These are phyloP conservation scores for Choloepus hoffmanni DNA, from an alignment of 2,113 vertebrate genomes.

Conservation along the genomic window DNA sequence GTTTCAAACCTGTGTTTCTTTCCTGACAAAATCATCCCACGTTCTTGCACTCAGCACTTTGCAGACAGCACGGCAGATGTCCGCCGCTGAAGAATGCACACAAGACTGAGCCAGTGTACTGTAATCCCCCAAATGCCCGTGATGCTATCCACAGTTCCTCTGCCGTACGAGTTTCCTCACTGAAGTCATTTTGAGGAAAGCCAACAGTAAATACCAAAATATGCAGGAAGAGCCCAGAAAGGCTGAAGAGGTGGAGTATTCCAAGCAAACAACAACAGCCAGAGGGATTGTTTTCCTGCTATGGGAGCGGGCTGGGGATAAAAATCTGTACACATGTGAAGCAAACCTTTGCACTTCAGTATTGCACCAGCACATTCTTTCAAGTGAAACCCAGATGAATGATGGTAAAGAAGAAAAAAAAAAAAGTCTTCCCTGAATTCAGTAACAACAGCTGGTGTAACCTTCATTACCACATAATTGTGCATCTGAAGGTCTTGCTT, in stretches of 20 bases:
- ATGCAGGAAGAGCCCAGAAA: conserved; percentile 73
- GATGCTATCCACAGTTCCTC: conserved; percentile 73
- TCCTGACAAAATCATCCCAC: conserved; percentile 47
- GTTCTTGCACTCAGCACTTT: conserved; percentile 72
- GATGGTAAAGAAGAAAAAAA: conserved; percentile 62
- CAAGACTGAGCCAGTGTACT: conserved; percentile 73
- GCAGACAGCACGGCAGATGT: conserved; percentile 84
- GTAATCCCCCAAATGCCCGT: conserved; percentile 79
- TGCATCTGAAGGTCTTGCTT: conserved; percentile 57
- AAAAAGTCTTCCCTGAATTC: conserved; percentile 61
- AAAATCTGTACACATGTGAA: conserved; percentile 57
- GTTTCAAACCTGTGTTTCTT: conserved; percentile 67
- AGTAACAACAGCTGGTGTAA: conserved; percentile 74
- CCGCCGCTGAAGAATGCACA: conserved; percentile 75
- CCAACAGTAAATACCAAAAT: conserved; percentile 78
- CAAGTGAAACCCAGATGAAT: conserved; percentile 78
- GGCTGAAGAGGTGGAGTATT: conserved; percentile 55
- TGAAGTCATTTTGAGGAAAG: conserved; percentile 82
- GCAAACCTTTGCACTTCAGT: conserved; percentile 69
- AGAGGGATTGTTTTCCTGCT: conserved; percentile 57
- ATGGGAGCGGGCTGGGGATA: conserved; percentile 1
- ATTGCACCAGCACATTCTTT: conserved; percentile 73
- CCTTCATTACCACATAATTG: conserved; percentile 64
- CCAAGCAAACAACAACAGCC: conserved; percentile 68
- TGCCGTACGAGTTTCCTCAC: conserved; percentile 80